Evolutionary conservation across 2,797 vertebrate genomes (phyloP).

Genomic region (Chelidonichthys spinosus): DNA sequence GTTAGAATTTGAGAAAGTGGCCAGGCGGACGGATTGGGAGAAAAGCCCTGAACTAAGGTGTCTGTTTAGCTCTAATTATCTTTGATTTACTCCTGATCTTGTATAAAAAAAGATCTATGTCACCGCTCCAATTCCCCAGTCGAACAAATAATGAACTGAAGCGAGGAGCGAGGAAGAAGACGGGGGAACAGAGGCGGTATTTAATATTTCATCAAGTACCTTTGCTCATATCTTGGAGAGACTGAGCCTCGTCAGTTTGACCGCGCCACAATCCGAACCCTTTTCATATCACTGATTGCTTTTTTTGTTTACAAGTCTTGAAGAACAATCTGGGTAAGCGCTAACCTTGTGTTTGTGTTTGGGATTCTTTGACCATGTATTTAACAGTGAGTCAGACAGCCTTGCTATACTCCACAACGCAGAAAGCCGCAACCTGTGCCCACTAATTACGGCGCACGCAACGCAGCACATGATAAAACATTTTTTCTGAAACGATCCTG

Average conservation of each 20-base stretch:
- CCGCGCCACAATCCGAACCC: no score
- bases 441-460: constrained; percentile 52
- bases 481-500: constrained; percentile 59
- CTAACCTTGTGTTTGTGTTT: no score
- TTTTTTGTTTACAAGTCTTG: no score
- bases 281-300: no score
- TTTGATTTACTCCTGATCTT: constrained; percentile 44
- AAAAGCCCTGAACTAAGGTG: constrained; percentile 11
- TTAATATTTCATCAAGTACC: no score
- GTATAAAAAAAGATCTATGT: constrained; percentile 19
- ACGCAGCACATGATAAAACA: constrained; percentile 43
- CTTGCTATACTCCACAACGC: constrained; percentile 20
- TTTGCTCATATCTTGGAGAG: no score
- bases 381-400: constrained; percentile 34
- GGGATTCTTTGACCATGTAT: constrained; percentile 11
- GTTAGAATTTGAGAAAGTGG: constrained; percentile 15
- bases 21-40: constrained; percentile 22
- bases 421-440: constrained; percentile 29
- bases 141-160: constrained; percentile 17
- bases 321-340: no score
- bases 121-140: constrained; percentile 9
- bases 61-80: constrained; percentile 42
- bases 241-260: no score
- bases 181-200: not conserved
- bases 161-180: not conserved